phyloP scores from a whole-genome alignment of 2,888 invertebrate species.

The Cephus pulcher region DNA sequence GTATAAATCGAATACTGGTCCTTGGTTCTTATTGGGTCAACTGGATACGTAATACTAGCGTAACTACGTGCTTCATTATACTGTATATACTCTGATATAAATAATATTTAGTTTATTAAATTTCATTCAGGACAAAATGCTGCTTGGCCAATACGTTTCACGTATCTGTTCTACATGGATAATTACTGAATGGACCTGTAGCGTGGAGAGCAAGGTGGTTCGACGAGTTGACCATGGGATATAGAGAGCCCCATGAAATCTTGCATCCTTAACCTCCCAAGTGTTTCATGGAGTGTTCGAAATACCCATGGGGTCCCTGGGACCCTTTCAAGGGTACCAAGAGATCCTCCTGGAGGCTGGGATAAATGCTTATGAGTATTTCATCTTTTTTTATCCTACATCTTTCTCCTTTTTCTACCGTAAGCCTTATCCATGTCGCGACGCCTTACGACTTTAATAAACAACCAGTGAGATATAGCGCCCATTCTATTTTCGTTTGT shows the following conservation, averaged over 20 bases:
- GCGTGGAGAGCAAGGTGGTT: neutral
- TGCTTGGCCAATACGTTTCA: neutral
- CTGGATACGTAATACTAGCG: neutral
- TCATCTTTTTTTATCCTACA: neutral
- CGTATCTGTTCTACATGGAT: neutral
- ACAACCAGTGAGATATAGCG: conserved; percentile 3
- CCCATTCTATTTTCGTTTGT: conserved; percentile 4
- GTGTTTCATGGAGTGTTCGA: neutral
- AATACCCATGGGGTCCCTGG: neutral
- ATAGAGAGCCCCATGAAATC: neutral
- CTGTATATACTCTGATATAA: neutral
- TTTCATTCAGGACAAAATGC: neutral
- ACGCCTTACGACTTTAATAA: conserved; percentile 1
- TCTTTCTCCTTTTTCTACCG: neutral
- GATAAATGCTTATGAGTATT: neutral
- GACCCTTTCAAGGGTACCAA: neutral
- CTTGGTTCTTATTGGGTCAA: neutral
- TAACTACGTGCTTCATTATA: neutral
- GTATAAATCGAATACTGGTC: neutral
- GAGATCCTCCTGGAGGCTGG: neutral
- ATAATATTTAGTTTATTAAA: neutral
- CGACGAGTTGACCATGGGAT: neutral
- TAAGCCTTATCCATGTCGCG: neutral
- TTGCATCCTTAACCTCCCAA: neutral
- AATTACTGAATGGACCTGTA: neutral